Percentiles rank a stretch among this genome's conserved stretches.
Evolutionary conservation across 2,888 invertebrate genomes (phyloP).

Genomic region (Volucella inanis): DNA sequence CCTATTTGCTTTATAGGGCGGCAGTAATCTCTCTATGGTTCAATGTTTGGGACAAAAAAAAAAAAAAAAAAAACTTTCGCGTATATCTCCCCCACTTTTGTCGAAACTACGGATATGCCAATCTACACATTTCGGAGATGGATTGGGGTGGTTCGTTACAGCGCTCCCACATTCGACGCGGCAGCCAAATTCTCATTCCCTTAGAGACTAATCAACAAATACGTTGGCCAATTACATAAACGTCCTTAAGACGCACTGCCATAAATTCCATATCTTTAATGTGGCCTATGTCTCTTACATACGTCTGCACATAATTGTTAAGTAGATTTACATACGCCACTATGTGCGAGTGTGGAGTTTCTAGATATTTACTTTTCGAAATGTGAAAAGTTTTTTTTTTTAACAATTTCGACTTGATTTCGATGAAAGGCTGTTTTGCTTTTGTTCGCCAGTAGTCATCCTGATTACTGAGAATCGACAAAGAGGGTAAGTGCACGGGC

Average conservation of each 20-base stretch:
- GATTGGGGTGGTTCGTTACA: slow-evolving; percentile 12
- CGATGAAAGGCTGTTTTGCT: slow-evolving; percentile 28
- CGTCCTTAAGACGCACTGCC: slow-evolving; percentile 61
- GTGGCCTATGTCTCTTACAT: too few species aligned
- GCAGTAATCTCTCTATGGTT: slow-evolving; percentile 48
- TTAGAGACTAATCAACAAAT: slow-evolving; percentile 71
- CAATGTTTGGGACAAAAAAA: not conserved
- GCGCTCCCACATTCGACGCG: slow-evolving; percentile 24
- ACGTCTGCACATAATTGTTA: slow-evolving; percentile 44
- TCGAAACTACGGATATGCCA: slow-evolving; percentile 27
- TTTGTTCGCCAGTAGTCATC: slow-evolving; percentile 12
- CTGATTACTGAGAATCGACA: slow-evolving; percentile 31
- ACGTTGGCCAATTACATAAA: slow-evolving; percentile 65
- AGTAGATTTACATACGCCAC: slow-evolving; percentile 23
- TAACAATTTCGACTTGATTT: slow-evolving; percentile 48
- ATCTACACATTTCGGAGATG: slow-evolving; percentile 6
- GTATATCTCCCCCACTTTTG: slow-evolving; percentile 32
- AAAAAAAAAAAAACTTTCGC: slow-evolving; percentile 44
- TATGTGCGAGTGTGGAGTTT: not conserved
- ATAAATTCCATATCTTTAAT: not conserved
- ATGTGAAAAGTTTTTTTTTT: slow-evolving; percentile 65
- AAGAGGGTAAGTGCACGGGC: slow-evolving; percentile 56
- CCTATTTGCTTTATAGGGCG: slow-evolving; percentile 67
- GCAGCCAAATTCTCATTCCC: slow-evolving; percentile 25
- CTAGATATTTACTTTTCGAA: slow-evolving; percentile 15